Percentiles rank a stretch among this genome's conserved stretches.
phyloP scores from a whole-genome alignment of 2,888 invertebrate species.

The Arrhopalites spinosus region DNA sequence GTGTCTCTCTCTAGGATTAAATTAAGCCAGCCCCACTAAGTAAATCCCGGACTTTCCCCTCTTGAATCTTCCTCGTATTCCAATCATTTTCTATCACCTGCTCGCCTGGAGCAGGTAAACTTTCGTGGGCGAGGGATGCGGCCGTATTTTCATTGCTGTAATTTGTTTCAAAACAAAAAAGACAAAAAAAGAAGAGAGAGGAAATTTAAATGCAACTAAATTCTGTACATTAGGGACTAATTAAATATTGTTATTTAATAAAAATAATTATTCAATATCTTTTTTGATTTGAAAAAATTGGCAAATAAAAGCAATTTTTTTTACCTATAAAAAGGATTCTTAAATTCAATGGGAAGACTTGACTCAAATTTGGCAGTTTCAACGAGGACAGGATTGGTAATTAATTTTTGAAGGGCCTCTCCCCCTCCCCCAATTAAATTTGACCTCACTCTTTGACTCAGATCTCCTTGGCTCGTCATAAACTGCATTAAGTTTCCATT shows the following conservation, averaged over 20 bases:
- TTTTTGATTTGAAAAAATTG: background rate
- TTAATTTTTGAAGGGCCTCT: background rate
- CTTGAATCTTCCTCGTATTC: conserved; percentile 54
- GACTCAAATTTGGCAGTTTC: conserved; percentile 47
- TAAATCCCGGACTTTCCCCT: conserved; percentile 50
- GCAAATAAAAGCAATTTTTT: background rate
- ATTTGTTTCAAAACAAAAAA: background rate
- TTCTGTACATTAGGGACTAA: no score
- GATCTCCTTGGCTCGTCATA: background rate
- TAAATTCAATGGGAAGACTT: conserved; percentile 45
- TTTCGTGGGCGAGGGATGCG: conserved; percentile 49
- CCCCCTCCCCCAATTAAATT: background rate
- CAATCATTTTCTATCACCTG: conserved; percentile 47
- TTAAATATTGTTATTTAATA: no score
- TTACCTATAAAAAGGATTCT: conserved; percentile 56
- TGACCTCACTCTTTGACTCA: background rate
- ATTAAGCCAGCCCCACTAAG: conserved; percentile 53
- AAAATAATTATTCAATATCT: no score
- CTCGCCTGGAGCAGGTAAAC: conserved; percentile 53
- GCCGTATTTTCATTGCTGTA: conserved; percentile 46
- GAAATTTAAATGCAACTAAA: background rate
- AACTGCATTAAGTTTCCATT: background rate
- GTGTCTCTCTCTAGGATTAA: background rate
- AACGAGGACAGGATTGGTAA: conserved; percentile 44
- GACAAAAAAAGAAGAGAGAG: background rate